Base-by-base conservation (phyloP, 64 coral and sea anemone genomes). In the Dendronephthya gigantea region DNA sequence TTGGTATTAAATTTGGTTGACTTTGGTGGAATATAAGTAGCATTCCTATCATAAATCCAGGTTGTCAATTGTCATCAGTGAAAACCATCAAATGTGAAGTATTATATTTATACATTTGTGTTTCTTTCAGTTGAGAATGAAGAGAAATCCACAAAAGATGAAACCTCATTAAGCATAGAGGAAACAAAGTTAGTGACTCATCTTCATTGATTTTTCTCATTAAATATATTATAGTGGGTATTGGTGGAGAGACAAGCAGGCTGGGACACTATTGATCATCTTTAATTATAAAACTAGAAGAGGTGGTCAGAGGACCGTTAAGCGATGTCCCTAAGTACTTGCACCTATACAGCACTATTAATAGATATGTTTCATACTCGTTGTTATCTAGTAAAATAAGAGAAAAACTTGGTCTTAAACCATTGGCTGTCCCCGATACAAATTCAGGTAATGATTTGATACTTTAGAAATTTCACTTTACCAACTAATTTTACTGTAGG, bases 181-280 rank as follows among this genome's bases (percentile, higher is more conserved):
- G 94, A 96, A 88, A 96, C 94, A 47, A 96, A 96, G 94, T 96
- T 88, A 90, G 88, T 83, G 37, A 48, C 22, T 72, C 9, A 37
- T 30, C 48, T 83, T 12, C 27, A 48, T 28, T 49, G 40, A 23
- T 49, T 38, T 23, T 31, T 82, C 19, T 35, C 41, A 31, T 38
- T 83, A 28, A 15, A 25, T 82, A 23, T 82, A 11, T 39, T 33
- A 40, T 0, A 40, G 14, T 83, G 2, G 25, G 0, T 84, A 0
- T 25, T 69, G 35, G 7, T 40, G 29, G n/a, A n/a, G n/a, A n/a
- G n/a, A n/a, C n/a, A n/a, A n/a, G n/a, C n/a, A n/a, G n/a, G n/a
- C n/a, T n/a, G n/a, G n/a, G n/a, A n/a, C n/a, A n/a, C n/a, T n/a
- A n/a, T n/a, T n/a, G n/a, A n/a, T n/a, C n/a, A n/a, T n/a, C n/a